Evolutionary conservation across 1,140 invertebrate genomes (phyloP).

Genomic region (Diachasma alloeum): DNA sequence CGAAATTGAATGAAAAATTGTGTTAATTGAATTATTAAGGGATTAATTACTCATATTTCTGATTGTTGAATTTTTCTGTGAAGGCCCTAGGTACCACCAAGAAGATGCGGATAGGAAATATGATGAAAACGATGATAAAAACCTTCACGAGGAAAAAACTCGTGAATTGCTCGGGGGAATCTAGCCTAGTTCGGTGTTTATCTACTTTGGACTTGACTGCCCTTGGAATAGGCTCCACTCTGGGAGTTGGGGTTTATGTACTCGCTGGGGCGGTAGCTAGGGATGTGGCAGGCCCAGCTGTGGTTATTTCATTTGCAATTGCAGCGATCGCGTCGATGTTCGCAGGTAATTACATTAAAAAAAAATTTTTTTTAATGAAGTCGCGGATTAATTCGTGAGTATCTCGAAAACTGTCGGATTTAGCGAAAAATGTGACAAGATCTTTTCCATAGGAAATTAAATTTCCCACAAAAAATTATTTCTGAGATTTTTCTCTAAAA

Average conservation of each 20-base stretch:
- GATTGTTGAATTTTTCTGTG: background rate
- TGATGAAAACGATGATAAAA: conserved; percentile 28
- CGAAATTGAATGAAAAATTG: too few species aligned
- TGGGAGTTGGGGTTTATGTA: conserved; percentile 90
- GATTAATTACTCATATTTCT: background rate
- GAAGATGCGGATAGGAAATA: background rate
- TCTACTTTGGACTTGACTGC: conserved; percentile 79
- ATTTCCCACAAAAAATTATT: background rate
- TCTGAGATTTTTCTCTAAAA: background rate
- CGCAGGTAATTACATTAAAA: conserved; percentile 69
- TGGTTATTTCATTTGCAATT: conserved; percentile 83
- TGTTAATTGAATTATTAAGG: background rate
- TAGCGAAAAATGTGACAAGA: background rate
- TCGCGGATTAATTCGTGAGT: too few species aligned
- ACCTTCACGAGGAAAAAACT: conserved; percentile 48
- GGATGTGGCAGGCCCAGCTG: conserved; percentile 81
- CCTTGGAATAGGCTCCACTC: conserved; percentile 83
- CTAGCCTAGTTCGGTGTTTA: conserved; percentile 73
- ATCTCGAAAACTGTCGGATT: background rate
- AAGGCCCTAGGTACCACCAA: background rate
- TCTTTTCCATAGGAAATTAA: background rate
- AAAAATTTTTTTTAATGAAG: too few species aligned
- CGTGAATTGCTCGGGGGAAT: conserved; percentile 42
- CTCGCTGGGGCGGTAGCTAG: conserved; percentile 85
- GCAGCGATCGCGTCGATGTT: conserved; percentile 86